Percentiles rank a stretch among this genome's conserved stretches.
Conservation (phyloP, 1,140 invertebrate species). For the Tigriopus japonicus region DNA sequence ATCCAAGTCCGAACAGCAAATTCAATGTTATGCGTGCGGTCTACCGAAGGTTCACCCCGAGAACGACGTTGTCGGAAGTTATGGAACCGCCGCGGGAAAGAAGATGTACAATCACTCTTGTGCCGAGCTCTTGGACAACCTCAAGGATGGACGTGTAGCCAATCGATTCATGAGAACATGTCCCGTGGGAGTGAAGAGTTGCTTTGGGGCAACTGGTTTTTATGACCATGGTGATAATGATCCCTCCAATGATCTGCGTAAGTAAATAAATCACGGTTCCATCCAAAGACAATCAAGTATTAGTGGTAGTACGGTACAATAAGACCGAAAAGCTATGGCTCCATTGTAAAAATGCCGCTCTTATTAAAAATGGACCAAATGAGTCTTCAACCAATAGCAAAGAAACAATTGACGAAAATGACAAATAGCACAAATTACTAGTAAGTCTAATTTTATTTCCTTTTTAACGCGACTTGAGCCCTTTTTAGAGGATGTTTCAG, state of each 20-base stretch:
- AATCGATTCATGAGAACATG: slow-evolving; percentile 2
- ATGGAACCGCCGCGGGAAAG: not conserved
- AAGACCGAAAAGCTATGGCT: too few species aligned
- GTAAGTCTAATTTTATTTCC: too few species aligned
- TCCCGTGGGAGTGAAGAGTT: slow-evolving; percentile 4
- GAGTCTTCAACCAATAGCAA: too few species aligned
- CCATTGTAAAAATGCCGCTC: too few species aligned
- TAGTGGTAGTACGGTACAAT: too few species aligned
- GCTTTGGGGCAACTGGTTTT: not conserved
- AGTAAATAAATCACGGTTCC: not conserved
- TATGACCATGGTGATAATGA: not conserved
- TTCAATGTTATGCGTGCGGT: not conserved
- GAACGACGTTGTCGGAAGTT: not conserved
- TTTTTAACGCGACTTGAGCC: too few species aligned
- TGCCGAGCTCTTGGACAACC: not conserved
- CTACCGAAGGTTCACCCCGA: not conserved
- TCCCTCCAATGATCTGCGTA: not conserved
- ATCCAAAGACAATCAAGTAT: too few species aligned
- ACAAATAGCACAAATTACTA: too few species aligned
- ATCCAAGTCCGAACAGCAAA: not conserved
- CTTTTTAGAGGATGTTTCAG: too few species aligned
- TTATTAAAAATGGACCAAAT: too few species aligned
- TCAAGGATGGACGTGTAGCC: not conserved
- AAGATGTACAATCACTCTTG: slow-evolving; percentile 6
- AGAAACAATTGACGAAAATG: too few species aligned